phyloP scores from a whole-genome alignment of 2,113 vertebrate species.

The Microtus richardsoni region DNA sequence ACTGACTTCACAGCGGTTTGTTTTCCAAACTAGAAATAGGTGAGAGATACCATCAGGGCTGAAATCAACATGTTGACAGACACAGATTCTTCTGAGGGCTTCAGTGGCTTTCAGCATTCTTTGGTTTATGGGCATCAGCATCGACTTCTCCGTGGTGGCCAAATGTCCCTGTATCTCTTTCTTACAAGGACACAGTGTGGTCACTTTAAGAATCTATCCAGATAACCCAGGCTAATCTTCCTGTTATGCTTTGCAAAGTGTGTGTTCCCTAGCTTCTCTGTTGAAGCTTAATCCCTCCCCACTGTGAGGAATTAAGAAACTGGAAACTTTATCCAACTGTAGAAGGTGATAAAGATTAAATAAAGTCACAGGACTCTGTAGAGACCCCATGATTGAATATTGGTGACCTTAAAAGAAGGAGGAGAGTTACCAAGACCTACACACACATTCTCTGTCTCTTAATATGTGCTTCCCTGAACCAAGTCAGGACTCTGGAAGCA shows the following conservation, averaged over 20 bases:
- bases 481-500: neutral
- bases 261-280: neutral
- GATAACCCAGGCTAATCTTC: neutral
- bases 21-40: neutral
- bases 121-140: neutral
- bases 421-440: neutral
- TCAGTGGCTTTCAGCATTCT: neutral
- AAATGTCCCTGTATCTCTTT: neutral
- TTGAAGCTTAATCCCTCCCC: neutral
- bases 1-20: neutral
- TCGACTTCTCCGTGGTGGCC: neutral
- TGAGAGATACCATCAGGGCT: neutral
- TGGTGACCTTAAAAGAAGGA: neutral
- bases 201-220: neutral
- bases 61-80: neutral
- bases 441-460: neutral
- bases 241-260: too few species aligned
- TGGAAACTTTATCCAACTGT: conserved; percentile 7
- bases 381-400: neutral
- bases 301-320: neutral
- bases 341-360: neutral
- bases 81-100: neutral
- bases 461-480: neutral
- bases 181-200: neutral
- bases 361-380: neutral